Evolutionary conservation across 23 tunicate genomes (phyloP).

Genomic region (Styela clava): DNA sequence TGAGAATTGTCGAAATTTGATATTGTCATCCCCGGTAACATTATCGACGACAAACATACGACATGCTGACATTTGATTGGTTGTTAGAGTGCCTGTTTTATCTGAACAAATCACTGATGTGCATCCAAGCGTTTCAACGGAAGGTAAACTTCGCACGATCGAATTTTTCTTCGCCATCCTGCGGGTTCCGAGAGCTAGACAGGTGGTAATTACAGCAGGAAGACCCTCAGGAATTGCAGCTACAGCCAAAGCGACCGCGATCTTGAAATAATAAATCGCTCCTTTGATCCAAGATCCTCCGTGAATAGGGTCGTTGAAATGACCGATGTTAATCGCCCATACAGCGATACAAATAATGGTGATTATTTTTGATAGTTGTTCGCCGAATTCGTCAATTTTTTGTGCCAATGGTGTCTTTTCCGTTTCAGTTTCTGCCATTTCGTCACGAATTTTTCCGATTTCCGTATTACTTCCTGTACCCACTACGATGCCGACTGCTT

Average conservation of each 20-base stretch:
- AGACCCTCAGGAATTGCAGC: slow-evolving; percentile 99
- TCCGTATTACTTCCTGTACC: slow-evolving; percentile 91
- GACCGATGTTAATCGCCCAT: slow-evolving; percentile 99
- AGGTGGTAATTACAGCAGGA: slow-evolving; percentile 99
- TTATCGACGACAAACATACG: slow-evolving; percentile 40
- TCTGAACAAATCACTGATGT: slow-evolving; percentile 99
- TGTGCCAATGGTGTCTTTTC: slow-evolving; percentile 91
- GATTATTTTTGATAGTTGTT: slow-evolving; percentile 94
- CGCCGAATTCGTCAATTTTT: slow-evolving; percentile 94
- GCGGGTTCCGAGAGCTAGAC: slow-evolving; percentile 97
- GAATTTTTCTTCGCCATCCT: slow-evolving; percentile 99
- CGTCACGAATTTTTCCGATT: slow-evolving; percentile 98
- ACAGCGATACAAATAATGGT: slow-evolving; percentile 92
- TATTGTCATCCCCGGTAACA: slow-evolving; percentile 1
- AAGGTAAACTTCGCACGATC: slow-evolving; percentile 94
- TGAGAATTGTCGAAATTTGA: slow-evolving; percentile 59
- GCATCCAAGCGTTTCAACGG: slow-evolving; percentile 99
- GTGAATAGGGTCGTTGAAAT: slow-evolving; percentile 99
- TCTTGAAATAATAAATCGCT: slow-evolving; percentile 98
- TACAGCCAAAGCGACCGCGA: slow-evolving; percentile 98
- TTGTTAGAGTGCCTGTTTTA: slow-evolving; percentile 97
- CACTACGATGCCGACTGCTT: slow-evolving; percentile 89
- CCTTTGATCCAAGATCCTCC: slow-evolving; percentile 99
- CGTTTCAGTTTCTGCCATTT: slow-evolving; percentile 96
- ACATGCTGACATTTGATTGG: slow-evolving; percentile 98